A percentile compares a stretch with the other conserved stretches of the same genome.
Evolutionary conservation across 2,888 invertebrate species (phyloP).

Genomic region (Orchesellides sinensis): DNA sequence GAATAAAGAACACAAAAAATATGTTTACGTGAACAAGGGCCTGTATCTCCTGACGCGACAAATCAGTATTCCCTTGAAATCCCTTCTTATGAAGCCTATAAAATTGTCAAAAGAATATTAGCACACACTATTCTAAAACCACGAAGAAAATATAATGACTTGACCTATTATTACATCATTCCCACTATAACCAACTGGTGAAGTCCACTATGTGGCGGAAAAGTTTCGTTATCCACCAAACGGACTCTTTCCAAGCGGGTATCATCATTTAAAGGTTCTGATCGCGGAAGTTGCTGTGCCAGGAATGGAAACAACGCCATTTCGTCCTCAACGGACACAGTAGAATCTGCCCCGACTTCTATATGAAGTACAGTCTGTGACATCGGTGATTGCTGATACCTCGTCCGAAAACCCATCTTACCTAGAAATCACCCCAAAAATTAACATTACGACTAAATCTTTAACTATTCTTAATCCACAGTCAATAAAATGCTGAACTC

Average conservation of each 20-base stretch:
- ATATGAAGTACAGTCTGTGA: neutral
- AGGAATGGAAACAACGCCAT: neutral
- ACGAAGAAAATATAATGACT: neutral
- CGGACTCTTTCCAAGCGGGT: conserved; percentile 16
- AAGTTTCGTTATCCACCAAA: neutral
- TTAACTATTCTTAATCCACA: no score
- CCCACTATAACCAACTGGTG: conserved; percentile 15
- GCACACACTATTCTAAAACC: neutral
- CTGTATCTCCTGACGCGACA: conserved; percentile 12
- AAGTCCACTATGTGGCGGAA: neutral
- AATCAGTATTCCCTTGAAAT: neutral
- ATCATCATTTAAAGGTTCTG: conserved; percentile 13
- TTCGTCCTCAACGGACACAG: no score
- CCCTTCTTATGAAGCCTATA: conserved; percentile 7
- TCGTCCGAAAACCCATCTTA: conserved; percentile 14
- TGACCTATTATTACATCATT: conserved; percentile 10
- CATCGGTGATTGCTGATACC: conserved; percentile 16
- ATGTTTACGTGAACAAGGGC: conserved; percentile 13
- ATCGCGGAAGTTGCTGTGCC: neutral
- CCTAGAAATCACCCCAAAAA: no score
- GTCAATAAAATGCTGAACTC: no score
- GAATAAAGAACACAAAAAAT: neutral
- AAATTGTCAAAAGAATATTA: neutral
- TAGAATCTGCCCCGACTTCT: neutral
- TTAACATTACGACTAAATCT: no score